Percentiles rank a stretch among this genome's conserved stretches.
These are phyloP conservation scores for Sphaeridia pumilis DNA, from an alignment of 2,888 invertebrate genomes.

Conservation along the genomic window DNA sequence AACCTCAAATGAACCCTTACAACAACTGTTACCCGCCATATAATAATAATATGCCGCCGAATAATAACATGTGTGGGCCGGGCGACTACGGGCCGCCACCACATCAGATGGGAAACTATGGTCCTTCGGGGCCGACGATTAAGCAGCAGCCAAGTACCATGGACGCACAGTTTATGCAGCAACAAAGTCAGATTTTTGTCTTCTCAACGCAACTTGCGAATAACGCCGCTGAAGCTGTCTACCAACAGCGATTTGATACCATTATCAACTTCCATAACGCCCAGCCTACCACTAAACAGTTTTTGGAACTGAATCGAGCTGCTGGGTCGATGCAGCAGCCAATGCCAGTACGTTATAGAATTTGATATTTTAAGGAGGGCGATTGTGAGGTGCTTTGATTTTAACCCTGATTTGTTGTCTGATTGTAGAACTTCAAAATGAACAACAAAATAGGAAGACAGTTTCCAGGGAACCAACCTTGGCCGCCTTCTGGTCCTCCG, in stretches of 20 bases:
- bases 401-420: too few species aligned
- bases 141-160: constrained; percentile 60
- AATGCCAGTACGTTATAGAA: neutral
- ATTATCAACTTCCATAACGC: constrained; percentile 93
- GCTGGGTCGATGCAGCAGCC: neutral
- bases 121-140: constrained; percentile 24
- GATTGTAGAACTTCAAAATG: constrained; percentile 68
- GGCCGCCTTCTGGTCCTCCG: constrained; percentile 25
- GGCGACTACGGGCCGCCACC: constrained; percentile 26
- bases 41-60: constrained; percentile 35
- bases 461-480: constrained; percentile 35
- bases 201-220: constrained; percentile 90
- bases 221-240: constrained; percentile 83
- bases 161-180: constrained; percentile 82
- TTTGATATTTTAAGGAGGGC: too few species aligned
- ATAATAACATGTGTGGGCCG: constrained; percentile 24
- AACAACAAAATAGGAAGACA: constrained; percentile 55
- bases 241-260: constrained; percentile 76
- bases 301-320: constrained; percentile 58
- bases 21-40: constrained; percentile 35
- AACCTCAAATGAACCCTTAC: constrained; percentile 35
- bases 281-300: constrained; percentile 87
- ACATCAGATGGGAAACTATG: constrained; percentile 22
- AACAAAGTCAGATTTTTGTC: constrained; percentile 96
- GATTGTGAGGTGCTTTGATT: too few species aligned